Evolutionary conservation across 2,113 vertebrate species (phyloP).

Genomic region (Caretta caretta): DNA sequence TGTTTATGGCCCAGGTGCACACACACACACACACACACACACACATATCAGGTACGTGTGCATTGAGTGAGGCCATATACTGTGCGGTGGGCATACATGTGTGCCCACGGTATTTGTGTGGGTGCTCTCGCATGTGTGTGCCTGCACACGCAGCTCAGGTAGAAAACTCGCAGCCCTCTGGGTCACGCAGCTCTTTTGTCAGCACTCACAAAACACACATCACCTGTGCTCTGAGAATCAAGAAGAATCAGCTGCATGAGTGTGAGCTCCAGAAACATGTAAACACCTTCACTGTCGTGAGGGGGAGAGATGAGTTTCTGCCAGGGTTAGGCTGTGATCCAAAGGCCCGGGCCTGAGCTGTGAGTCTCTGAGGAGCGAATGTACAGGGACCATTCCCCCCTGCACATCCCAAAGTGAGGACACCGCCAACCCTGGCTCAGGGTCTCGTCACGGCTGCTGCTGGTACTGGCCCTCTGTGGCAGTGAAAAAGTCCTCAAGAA

Average conservation of each 20-base stretch:
- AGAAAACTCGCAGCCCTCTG: background rate
- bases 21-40: no score
- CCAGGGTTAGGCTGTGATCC: accelerated
- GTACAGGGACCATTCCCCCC: background rate
- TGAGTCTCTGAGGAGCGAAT: background rate
- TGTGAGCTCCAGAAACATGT: accelerated
- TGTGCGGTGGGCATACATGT: background rate
- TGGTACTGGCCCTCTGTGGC: constrained; percentile 97
- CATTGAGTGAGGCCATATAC: background rate
- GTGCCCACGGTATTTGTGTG: background rate
- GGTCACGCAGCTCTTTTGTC: background rate
- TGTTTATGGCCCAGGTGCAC: background rate
- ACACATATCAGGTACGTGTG: background rate
- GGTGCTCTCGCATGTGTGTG: background rate
- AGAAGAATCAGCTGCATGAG: accelerated
- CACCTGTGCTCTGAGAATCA: background rate
- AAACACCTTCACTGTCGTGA: background rate
- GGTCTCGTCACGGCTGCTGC: constrained; percentile 80
- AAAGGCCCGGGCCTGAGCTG: accelerated
- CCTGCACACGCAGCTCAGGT: background rate
- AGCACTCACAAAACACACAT: background rate
- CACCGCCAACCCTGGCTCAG: accelerated
- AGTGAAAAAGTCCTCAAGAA: constrained; percentile 95
- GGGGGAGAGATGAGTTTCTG: background rate
- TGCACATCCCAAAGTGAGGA: accelerated